Percentiles rank a stretch among this genome's conserved stretches.
Evolutionary conservation across 2,113 vertebrate genomes (phyloP).

Genomic region (Heterochromis multidens): DNA sequence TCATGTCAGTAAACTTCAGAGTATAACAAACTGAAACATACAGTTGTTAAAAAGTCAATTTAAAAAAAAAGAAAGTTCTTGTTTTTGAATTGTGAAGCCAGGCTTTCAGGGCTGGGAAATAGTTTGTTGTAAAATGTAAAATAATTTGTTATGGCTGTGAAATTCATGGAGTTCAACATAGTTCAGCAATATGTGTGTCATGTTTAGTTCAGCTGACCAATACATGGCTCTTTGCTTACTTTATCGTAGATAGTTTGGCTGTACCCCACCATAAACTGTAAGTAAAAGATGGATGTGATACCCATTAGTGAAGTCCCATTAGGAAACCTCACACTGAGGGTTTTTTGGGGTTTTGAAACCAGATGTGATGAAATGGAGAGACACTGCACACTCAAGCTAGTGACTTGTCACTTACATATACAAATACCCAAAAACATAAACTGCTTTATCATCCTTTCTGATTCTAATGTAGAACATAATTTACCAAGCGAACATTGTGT

Average conservation of each 20-base stretch:
- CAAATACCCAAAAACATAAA: background rate
- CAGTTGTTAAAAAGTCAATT: too few relatives aligned
- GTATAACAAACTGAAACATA: too few relatives aligned
- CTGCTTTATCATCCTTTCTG: background rate
- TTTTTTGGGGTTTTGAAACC: background rate
- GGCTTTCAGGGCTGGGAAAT: too few relatives aligned
- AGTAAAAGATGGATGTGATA: background rate
- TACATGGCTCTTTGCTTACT: too few relatives aligned
- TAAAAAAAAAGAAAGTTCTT: too few relatives aligned
- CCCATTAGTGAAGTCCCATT: background rate
- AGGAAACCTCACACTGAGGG: background rate
- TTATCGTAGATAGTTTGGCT: background rate
- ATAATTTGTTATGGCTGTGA: too few relatives aligned
- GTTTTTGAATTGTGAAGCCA: too few relatives aligned
- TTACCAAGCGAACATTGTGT: background rate
- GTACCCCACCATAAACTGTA: background rate
- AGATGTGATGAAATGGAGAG: background rate
- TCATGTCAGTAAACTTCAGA: too few relatives aligned
- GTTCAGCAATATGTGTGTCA: too few relatives aligned
- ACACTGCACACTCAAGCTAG: background rate
- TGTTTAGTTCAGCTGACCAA: too few relatives aligned
- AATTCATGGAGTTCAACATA: too few relatives aligned
- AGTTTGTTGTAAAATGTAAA: too few relatives aligned
- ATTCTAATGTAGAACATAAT: background rate
- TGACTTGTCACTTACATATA: background rate